Evolutionary conservation across 2,113 vertebrate species (phyloP), one percentile per base, ranked within the genome.

Genomic region (Rafetus swinhoei): DNA sequence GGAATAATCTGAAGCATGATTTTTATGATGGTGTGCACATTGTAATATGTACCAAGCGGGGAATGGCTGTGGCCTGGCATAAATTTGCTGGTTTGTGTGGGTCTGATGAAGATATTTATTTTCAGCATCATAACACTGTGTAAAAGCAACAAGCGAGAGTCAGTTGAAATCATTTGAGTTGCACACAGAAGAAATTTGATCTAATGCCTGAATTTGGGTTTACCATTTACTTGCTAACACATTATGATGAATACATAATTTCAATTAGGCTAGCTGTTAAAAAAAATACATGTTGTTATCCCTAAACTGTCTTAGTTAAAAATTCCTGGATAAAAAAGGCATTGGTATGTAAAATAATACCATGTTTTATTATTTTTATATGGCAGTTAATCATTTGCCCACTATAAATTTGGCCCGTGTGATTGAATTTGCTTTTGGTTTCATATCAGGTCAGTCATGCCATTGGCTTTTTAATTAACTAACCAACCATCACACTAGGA

Each of bases 71-170:
- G 84, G 50, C 82, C 86, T 92, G 82, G 90, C 92, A 87, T 84
- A 80, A 93, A 93, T 90, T 92, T 91, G 62, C 62, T 95, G 52
- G n/a, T 90, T 95, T 95, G 52, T 50, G 32, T 87, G 74, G 82
- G 88, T 91, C 88, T 86, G 86, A 85, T 94, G 87, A 96, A 96
- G 90, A 96, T 86, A 89, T 84, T 72, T 83, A 52, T n/a, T 92
- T 95, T 94, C 74, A 50, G 35, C 82, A 50, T 90, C 83, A 90
- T 95, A 92, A 87, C 14, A 39, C 27, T 15, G 3, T 85, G 77
- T 55, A 62, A 94, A 90, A 92, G 39, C 69, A 90, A 90, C 82
- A 65, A 76, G 77, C 90, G 74, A 81, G 79, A 82, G 93, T 92
- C 56, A 89, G 91, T 59, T 95, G 10, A 86, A 90, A 55, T 91